These are phyloP conservation scores for Omphaloscelis lunosa DNA, from an alignment of 2,888 invertebrate genomes.

Conservation along the genomic window DNA sequence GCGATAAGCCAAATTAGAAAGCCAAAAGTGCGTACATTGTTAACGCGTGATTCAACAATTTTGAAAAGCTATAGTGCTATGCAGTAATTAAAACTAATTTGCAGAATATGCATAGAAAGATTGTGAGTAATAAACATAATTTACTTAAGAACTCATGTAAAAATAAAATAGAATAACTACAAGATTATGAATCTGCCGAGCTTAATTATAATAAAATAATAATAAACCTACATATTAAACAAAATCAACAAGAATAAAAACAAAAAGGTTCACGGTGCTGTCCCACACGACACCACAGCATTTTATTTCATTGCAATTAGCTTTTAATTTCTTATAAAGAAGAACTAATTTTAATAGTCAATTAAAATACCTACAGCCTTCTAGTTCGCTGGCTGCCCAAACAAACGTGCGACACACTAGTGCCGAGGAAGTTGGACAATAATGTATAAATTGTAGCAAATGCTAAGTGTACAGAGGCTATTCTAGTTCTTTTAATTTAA, in stretches of 20 bases:
- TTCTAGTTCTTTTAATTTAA: constrained; percentile 40
- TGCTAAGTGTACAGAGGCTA: constrained; percentile 30
- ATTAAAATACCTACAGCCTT: constrained; percentile 36
- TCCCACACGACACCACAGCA: constrained; percentile 76
- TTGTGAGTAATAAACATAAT: constrained; percentile 7
- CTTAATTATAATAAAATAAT: constrained; percentile 25
- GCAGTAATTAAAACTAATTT: constrained; percentile 28
- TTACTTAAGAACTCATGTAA: constrained; percentile 8
- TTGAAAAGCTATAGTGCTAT: constrained; percentile 41
- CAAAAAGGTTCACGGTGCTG: constrained; percentile 71
- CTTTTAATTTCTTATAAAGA: constrained; percentile 27
- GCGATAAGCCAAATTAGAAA: constrained; percentile 45
- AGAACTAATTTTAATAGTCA: constrained; percentile 24
- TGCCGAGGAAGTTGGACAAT: constrained; percentile 35
- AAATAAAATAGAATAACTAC: constrained; percentile 33
- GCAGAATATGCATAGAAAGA: not conserved
- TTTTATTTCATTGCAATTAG: constrained; percentile 44
- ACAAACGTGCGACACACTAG: constrained; percentile 50
- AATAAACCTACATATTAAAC: constrained; percentile 17
- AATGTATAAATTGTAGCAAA: constrained; percentile 35
- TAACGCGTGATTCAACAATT: constrained; percentile 25
- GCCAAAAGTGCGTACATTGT: constrained; percentile 30
- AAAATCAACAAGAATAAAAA: constrained; percentile 19
- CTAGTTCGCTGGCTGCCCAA: constrained; percentile 57
- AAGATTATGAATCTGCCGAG: constrained; percentile 30